Percentiles rank a stretch among this genome's conserved stretches.
phyloP scores from a whole-genome alignment of 1,140 invertebrate species.

The Bombus impatiens region DNA sequence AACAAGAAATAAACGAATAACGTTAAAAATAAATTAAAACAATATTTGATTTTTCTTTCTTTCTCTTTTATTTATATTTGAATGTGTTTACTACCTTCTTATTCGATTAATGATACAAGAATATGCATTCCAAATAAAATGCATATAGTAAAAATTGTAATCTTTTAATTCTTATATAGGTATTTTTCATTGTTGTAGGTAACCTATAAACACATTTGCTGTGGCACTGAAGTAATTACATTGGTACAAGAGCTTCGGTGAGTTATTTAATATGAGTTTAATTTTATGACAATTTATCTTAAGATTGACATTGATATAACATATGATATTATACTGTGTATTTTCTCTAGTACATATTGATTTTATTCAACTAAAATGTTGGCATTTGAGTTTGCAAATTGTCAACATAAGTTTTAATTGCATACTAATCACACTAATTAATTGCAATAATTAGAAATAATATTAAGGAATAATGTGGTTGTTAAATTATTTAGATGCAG shows the following conservation, averaged over 20 bases:
- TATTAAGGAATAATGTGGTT: neutral
- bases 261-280: constrained; percentile 22
- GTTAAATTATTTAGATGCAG: neutral
- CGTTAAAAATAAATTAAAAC: neutral
- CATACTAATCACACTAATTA: no score
- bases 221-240: neutral
- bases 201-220: constrained; percentile 5
- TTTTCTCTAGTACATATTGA: neutral
- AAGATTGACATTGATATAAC: constrained; percentile 27
- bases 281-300: constrained; percentile 24
- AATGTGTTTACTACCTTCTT: neutral
- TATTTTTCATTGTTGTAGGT: constrained; percentile 22
- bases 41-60: neutral
- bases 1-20: neutral
- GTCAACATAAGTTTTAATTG: neutral
- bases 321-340: neutral
- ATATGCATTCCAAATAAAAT: neutral
- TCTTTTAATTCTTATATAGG: neutral
- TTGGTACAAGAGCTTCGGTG: constrained; percentile 21
- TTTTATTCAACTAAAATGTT: neutral
- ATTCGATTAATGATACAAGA: neutral
- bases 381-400: neutral
- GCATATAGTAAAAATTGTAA: no score
- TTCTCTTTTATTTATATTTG: neutral
- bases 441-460: neutral